Conservation (phyloP, 2,888 invertebrate species). For the Tachina grossa region DNA sequence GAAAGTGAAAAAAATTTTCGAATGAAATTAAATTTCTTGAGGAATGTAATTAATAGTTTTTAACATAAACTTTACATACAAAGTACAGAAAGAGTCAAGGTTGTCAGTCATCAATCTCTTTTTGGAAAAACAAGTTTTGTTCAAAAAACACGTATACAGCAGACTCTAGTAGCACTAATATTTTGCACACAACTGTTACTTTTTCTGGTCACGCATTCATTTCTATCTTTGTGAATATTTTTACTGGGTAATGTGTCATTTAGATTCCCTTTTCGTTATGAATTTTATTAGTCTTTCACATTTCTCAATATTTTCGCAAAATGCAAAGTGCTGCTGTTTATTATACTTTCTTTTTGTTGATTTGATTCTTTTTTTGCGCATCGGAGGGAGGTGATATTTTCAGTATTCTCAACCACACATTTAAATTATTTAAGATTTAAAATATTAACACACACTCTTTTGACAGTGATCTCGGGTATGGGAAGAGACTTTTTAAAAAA, state of each 20-base stretch:
- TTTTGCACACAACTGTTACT: slow-evolving; percentile 42
- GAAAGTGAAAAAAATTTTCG: neutral
- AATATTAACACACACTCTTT: slow-evolving; percentile 47
- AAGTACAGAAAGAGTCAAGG: neutral
- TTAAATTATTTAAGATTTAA: slow-evolving; percentile 53
- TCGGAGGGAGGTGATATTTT: slow-evolving; percentile 35
- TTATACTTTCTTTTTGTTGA: slow-evolving; percentile 30
- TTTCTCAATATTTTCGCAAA: slow-evolving; percentile 62
- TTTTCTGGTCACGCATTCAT: slow-evolving; percentile 11
- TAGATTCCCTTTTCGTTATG: slow-evolving; percentile 40
- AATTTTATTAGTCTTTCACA: slow-evolving; percentile 47
- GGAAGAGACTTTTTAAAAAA: slow-evolving; percentile 38
- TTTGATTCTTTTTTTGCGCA: slow-evolving; percentile 38
- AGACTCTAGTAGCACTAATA: neutral
- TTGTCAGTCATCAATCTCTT: neutral
- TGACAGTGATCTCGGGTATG: slow-evolving; percentile 60
- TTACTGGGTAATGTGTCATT: slow-evolving; percentile 37
- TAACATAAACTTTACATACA: neutral
- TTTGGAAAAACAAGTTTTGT: neutral
- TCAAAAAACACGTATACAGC: neutral
- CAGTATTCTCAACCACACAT: slow-evolving; percentile 33
- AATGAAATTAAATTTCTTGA: neutral
- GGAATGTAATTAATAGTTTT: neutral
- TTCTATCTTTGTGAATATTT: slow-evolving; percentile 34
- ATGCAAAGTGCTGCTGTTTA: slow-evolving; percentile 36